Conservation (phyloP, 2,113 vertebrate genomes). For the Leucosticte australis region DNA sequence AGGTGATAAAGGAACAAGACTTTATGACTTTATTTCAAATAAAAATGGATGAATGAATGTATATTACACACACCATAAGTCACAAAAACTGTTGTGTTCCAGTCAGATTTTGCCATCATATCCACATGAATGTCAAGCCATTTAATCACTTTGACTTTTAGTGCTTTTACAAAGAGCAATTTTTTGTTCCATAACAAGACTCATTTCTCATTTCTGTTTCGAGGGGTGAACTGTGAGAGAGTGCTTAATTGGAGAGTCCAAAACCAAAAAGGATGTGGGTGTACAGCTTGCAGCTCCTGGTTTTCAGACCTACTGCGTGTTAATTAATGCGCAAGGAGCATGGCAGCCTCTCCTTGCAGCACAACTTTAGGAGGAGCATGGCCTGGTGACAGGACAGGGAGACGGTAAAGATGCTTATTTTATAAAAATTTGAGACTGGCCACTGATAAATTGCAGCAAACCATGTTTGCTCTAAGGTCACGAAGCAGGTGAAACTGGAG, state of each 20-base stretch:
- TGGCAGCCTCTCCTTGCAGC: background rate
- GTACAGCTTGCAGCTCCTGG: background rate
- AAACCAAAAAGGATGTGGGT: background rate
- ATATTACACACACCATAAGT: background rate
- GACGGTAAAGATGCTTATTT: background rate
- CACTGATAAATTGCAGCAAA: background rate
- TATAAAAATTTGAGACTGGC: background rate
- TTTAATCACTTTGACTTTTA: background rate
- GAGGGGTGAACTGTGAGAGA: background rate
- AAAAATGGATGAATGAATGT: constrained; percentile 24
- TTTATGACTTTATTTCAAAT: constrained; percentile 44
- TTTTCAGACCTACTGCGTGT: background rate
- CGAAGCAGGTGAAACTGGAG: background rate
- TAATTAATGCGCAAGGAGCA: background rate
- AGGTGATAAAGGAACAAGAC: constrained; percentile 7
- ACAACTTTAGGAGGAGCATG: background rate
- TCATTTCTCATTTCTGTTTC: background rate
- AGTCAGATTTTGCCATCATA: background rate
- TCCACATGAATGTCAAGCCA: background rate
- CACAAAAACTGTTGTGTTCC: background rate
- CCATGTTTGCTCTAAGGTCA: background rate
- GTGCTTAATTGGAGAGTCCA: background rate
- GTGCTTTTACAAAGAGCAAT: background rate
- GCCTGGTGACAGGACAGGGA: background rate
- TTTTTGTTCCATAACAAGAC: background rate